phyloP scores from a whole-genome alignment of 2,888 invertebrate genomes.

The Conus canariensis region DNA sequence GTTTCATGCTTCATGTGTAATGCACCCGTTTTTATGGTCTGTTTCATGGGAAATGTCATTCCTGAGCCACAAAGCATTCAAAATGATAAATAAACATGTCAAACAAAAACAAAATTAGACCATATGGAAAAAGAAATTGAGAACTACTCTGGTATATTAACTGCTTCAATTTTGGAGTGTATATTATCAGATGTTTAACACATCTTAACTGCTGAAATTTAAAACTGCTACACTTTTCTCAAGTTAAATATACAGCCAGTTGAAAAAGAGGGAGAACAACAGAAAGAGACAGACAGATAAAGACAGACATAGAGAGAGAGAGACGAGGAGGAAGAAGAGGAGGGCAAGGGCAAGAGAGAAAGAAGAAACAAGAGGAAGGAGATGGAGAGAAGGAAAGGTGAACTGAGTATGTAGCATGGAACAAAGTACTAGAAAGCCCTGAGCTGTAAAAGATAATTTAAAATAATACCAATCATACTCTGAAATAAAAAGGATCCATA shows the following conservation, averaged over 20 bases:
- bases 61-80: conserved; percentile 14
- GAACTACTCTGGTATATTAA: not conserved
- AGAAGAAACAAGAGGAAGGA: not conserved
- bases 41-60: conserved; percentile 9
- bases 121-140: not conserved
- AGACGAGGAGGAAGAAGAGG: too few species aligned
- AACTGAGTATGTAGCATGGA: not conserved
- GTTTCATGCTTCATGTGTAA: not conserved
- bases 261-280: too few species aligned
- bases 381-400: not conserved
- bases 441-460: conserved; percentile 12
- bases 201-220: not conserved
- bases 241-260: not conserved
- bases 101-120: not conserved
- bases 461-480: not conserved
- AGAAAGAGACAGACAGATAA: too few species aligned
- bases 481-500: conserved; percentile 3
- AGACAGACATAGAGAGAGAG: too few species aligned
- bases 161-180: not conserved
- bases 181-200: not conserved
- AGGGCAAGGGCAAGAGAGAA: too few species aligned
- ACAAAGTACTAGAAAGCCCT: not conserved
- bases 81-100: not conserved
- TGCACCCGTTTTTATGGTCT: conserved; percentile 21
- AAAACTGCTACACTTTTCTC: not conserved